A percentile compares a stretch with the other conserved stretches of the same genome.
These are phyloP conservation scores for Leucozona laternaria DNA, from an alignment of 2,888 invertebrate species.

Conservation along the genomic window DNA sequence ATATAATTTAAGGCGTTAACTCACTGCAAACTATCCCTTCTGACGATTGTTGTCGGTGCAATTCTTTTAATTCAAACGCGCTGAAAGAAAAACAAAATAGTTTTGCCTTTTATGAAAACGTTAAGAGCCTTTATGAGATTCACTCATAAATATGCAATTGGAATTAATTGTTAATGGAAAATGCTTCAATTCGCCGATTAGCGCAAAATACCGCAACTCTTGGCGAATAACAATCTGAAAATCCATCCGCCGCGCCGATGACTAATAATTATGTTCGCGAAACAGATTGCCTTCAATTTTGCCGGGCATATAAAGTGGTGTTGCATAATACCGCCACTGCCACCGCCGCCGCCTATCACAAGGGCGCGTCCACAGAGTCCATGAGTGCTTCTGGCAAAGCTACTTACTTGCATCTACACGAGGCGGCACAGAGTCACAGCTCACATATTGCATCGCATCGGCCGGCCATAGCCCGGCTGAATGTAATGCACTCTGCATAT, in stretches of 20 bases:
- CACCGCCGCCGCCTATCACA: conserved; percentile 23
- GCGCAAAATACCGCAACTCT: conserved; percentile 52
- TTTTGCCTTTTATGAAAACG: conserved; percentile 19
- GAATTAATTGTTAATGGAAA: conserved; percentile 67
- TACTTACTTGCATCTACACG: conserved; percentile 57
- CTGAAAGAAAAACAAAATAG: conserved; percentile 5
- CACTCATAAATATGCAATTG: conserved; percentile 57
- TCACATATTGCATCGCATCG: no score
- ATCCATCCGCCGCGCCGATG: conserved; percentile 42
- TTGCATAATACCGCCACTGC: conserved; percentile 57
- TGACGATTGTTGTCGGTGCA: not conserved
- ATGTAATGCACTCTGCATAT: conserved; percentile 73
- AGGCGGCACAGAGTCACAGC: conserved; percentile 44
- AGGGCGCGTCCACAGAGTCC: conserved; percentile 61
- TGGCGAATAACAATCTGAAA: conserved; percentile 65
- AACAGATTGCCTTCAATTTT: conserved; percentile 64
- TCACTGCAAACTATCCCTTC: not conserved
- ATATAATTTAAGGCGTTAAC: not conserved
- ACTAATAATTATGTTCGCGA: conserved; percentile 66
- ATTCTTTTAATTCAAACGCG: not conserved
- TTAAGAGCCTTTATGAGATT: conserved; percentile 1
- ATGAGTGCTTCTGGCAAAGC: conserved; percentile 63
- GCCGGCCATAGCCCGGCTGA: conserved; percentile 36
- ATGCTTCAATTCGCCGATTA: conserved; percentile 60
- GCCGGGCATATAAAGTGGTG: conserved; percentile 58